A percentile compares a stretch with the other conserved stretches of the same genome.
Evolutionary conservation across 2,113 vertebrate genomes (phyloP).

Genomic region (Eulemur rufifrons): DNA sequence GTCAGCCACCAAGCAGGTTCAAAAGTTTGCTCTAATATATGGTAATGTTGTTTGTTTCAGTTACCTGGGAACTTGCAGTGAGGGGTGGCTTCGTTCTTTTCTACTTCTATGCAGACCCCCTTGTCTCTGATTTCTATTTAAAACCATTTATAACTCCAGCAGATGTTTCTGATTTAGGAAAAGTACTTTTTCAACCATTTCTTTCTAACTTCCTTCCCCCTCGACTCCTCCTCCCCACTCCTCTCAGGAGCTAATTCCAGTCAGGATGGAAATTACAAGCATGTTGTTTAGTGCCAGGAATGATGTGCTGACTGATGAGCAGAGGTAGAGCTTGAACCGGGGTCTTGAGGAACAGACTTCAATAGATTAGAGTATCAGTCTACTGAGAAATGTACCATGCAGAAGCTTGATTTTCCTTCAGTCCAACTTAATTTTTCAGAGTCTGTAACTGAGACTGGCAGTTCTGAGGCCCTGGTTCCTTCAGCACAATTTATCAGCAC

Average conservation of each 20-base stretch:
- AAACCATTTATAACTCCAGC: constrained; percentile 79
- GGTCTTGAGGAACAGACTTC: constrained; percentile 73
- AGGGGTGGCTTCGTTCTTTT: constrained; percentile 71
- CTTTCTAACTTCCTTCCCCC: constrained; percentile 62
- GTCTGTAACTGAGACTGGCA: constrained; percentile 80
- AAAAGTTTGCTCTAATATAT: constrained; percentile 65
- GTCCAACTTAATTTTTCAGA: constrained; percentile 80
- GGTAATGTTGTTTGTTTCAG: constrained; percentile 12
- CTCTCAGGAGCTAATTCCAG: constrained; percentile 79
- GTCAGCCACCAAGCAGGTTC: constrained; percentile 66
- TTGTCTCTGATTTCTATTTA: constrained; percentile 77
- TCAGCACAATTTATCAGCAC: constrained; percentile 78
- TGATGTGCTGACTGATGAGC: constrained; percentile 82
- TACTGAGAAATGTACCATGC: constrained; percentile 73
- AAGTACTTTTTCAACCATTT: constrained; percentile 75
- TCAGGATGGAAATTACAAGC: constrained; percentile 79
- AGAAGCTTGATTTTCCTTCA: constrained; percentile 82
- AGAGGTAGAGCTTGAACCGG: constrained; percentile 81
- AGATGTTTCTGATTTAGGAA: constrained; percentile 85
- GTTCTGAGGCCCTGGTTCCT: constrained; percentile 79
- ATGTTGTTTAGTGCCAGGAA: constrained; percentile 79
- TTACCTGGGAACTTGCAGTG: constrained; percentile 72
- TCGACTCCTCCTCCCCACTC: neutral
- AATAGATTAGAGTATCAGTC: constrained; percentile 75
- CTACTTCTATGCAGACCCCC: constrained; percentile 62